Evolutionary conservation across 2,888 invertebrate genomes (phyloP), one percentile per base, ranked within the genome.

Genomic region (Camptogramma bilineatum): DNA sequence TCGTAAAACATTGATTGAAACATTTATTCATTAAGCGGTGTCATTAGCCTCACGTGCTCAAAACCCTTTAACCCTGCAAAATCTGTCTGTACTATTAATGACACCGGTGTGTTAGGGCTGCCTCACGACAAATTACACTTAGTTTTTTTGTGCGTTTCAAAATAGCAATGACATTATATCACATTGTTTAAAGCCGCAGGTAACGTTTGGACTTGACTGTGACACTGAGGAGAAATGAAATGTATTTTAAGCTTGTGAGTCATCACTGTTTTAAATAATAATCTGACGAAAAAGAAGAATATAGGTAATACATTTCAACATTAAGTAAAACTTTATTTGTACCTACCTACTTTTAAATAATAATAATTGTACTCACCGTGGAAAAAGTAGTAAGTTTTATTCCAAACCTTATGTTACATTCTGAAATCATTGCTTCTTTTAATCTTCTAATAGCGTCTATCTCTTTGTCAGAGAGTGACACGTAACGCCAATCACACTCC

Each of bases 61-160:
- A 66, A 64, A 66, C 66, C 64, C 60, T 69, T 69, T 66, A 66
- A 64, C 69, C 65, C 67, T 60, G 21, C 66, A 53, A 62, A 63
- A 66, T 65, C 66, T 64, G 64, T 55, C 59, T 60, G 54, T 60
- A 58, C 61, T 55, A 48, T 17, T 59, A 65, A 62, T 65, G 62
- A 60, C 61, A 62, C 53, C 62, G 46, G 56, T 61, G 55, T 46
- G 39, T 54, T 66, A 73, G 70, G 72, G 72, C 55, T 71, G 70
- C 17, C 59, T 56, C 53, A 28, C 7, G 28, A 28, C 28, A 7
- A 28, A 18, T 39, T 13, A 13, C 34, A 39, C 0, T 39, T 39
- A 39, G 13, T 13, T 13, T 39, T n/a, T 39, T 39, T 39, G 34
- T 39, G 2, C 34, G 3, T 9, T 9, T 2, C 2, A 3, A 13